Conservation (phyloP, 2,888 invertebrate genomes). For the Steinernema hermaphroditum region DNA sequence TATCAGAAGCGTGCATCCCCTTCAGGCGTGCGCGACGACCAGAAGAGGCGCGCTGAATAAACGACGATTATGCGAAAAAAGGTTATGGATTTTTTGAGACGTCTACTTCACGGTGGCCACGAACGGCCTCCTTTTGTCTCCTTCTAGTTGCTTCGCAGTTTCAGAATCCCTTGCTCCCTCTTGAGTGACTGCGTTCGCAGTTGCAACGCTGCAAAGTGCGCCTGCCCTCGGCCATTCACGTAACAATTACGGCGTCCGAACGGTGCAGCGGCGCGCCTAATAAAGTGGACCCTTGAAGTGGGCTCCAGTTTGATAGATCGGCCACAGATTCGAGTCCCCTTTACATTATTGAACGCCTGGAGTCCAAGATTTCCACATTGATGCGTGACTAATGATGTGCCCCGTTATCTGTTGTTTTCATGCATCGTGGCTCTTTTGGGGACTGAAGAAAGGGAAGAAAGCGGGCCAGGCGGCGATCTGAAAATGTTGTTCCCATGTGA, state of each 20-base stretch:
- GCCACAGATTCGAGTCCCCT: slow-evolving; percentile 27
- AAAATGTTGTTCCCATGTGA: not conserved
- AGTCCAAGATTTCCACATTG: slow-evolving; percentile 29
- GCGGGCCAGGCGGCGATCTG: not conserved
- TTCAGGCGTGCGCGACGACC: slow-evolving; percentile 1
- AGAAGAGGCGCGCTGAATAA: slow-evolving; percentile 13
- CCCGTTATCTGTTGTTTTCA: slow-evolving; percentile 31
- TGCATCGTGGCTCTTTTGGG: slow-evolving; percentile 20
- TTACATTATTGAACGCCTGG: slow-evolving; percentile 29
- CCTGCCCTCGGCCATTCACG: not conserved
- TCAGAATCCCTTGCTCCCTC: not conserved
- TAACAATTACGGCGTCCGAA: slow-evolving; percentile 2
- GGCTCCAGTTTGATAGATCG: slow-evolving; percentile 22
- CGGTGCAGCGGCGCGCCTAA: slow-evolving; percentile 19
- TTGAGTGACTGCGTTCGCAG: not conserved
- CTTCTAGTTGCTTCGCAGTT: not conserved
- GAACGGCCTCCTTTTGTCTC: not conserved
- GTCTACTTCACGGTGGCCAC: not conserved
- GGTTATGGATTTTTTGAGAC: slow-evolving; percentile 26
- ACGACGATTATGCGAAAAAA: slow-evolving; percentile 29
- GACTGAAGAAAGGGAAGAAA: not conserved
- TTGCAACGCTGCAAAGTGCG: not conserved
- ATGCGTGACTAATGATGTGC: slow-evolving; percentile 30
- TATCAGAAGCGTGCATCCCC: slow-evolving; percentile 23
- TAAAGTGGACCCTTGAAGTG: slow-evolving; percentile 19